Conservation (phyloP, 1,140 invertebrate genomes). For the Bicyclus anynana region DNA sequence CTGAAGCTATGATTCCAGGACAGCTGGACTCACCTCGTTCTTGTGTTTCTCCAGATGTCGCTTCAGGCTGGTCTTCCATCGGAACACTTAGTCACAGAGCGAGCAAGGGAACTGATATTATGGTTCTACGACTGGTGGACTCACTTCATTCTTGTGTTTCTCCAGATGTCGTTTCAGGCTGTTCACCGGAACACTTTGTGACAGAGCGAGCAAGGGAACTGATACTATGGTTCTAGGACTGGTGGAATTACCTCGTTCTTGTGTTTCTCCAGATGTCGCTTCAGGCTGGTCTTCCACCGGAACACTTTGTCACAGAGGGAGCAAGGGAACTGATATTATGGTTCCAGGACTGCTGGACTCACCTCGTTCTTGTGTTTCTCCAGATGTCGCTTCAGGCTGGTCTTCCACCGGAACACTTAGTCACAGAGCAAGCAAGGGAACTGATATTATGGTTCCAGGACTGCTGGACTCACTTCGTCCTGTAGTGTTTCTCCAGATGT, state of each 20-base stretch:
- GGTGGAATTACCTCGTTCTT: conserved; percentile 47
- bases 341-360: no score
- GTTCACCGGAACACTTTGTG: no score
- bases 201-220: no score
- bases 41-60: conserved; percentile 56
- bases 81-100: conserved; percentile 52
- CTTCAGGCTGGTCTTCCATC: conserved; percentile 61
- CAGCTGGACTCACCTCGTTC: conserved; percentile 46
- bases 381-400: conserved; percentile 54
- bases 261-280: conserved; percentile 57
- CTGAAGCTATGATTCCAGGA: no score
- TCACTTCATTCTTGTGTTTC: no score
- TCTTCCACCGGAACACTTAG: conserved; percentile 62
- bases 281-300: no score
- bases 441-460: conserved; percentile 50
- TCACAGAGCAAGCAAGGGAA: conserved; percentile 54
- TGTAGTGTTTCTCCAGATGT: no score
- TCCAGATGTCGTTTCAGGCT: no score
- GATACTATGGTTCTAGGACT: no score
- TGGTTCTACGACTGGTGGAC: conserved; percentile 52
- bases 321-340: no score
- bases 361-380: conserved; percentile 55
- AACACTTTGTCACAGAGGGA: no score
- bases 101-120: conserved; percentile 56
- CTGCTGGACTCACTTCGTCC: conserved; percentile 53